These are phyloP conservation scores for Chromobotia macracanthus DNA, from an alignment of 2,797 vertebrate genomes.

Conservation along the genomic window DNA sequence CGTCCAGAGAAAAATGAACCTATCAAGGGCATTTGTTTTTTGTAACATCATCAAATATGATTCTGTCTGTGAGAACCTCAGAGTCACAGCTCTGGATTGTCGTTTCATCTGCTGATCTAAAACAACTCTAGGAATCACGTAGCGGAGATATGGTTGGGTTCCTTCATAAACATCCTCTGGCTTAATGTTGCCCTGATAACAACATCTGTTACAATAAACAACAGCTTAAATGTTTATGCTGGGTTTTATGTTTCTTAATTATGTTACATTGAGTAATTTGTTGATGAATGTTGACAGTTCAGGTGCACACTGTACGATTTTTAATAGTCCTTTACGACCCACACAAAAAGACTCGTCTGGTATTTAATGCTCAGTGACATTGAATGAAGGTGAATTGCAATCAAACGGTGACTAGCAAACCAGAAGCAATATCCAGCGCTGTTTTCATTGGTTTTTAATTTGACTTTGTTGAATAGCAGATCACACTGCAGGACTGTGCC, in stretches of 20 bases:
- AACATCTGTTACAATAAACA: conserved; percentile 12
- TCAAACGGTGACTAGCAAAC: too few relatives aligned
- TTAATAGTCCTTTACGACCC: too few relatives aligned
- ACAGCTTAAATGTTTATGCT: background rate
- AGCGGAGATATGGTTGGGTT: conserved; percentile 5
- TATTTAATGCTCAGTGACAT: too few relatives aligned
- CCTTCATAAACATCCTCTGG: conserved; percentile 17
- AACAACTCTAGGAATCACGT: conserved; percentile 20
- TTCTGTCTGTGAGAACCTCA: background rate
- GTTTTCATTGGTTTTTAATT: too few relatives aligned
- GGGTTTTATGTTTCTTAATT: background rate
- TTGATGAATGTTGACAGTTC: background rate
- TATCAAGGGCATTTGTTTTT: conserved; percentile 1
- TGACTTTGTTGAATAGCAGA: too few relatives aligned
- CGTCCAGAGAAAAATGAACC: background rate
- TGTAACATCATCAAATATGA: conserved; percentile 30
- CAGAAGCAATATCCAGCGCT: too few relatives aligned
- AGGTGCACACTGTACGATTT: too few relatives aligned
- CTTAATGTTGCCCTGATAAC: conserved; percentile 13
- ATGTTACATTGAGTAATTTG: background rate
- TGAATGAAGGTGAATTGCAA: too few relatives aligned
- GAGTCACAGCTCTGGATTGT: background rate
- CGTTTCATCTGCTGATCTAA: conserved; percentile 5
- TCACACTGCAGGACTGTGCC: background rate
- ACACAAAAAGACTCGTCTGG: too few relatives aligned